Conservation (phyloP, 2,113 vertebrate genomes). For the Spea bombifrons region DNA sequence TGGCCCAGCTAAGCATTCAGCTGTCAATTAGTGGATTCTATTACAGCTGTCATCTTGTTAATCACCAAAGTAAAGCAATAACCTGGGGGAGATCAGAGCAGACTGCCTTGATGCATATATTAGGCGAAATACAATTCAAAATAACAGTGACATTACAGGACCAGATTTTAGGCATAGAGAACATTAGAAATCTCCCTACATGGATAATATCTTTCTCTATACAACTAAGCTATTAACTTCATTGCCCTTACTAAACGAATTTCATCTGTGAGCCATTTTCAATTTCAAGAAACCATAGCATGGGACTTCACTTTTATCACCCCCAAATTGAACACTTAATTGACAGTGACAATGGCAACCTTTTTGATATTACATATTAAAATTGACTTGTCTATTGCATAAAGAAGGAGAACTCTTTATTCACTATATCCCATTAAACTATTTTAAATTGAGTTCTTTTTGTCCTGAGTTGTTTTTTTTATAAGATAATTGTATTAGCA, state of each 20-base stretch:
- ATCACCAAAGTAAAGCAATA: conserved; percentile 9
- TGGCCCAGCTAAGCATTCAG: not conserved
- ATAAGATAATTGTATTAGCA: too few species aligned
- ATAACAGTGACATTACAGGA: conserved; percentile 9
- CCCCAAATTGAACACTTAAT: not conserved
- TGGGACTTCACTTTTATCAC: not conserved
- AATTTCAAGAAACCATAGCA: not conserved
- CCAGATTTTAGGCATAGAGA: not conserved
- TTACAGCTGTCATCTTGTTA: conserved; percentile 18
- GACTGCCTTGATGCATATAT: conserved; percentile 3
- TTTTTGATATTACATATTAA: not conserved
- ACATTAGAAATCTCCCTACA: not conserved
- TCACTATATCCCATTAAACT: too few species aligned
- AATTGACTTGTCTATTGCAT: not conserved
- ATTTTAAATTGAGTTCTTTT: too few species aligned
- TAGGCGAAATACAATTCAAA: not conserved
- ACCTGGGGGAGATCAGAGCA: not conserved
- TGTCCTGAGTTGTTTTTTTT: too few species aligned
- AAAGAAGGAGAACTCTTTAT: too few species aligned
- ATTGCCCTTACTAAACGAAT: not conserved
- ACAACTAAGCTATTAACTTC: not conserved
- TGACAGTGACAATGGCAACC: not conserved
- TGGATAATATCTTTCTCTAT: not conserved
- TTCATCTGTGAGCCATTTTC: not conserved
- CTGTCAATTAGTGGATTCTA: conserved; percentile 22